A percentile compares a stretch with the other conserved stretches of the same genome.
Evolutionary conservation across 2,888 invertebrate genomes (phyloP).

Genomic region (Entomobrya proxima): DNA sequence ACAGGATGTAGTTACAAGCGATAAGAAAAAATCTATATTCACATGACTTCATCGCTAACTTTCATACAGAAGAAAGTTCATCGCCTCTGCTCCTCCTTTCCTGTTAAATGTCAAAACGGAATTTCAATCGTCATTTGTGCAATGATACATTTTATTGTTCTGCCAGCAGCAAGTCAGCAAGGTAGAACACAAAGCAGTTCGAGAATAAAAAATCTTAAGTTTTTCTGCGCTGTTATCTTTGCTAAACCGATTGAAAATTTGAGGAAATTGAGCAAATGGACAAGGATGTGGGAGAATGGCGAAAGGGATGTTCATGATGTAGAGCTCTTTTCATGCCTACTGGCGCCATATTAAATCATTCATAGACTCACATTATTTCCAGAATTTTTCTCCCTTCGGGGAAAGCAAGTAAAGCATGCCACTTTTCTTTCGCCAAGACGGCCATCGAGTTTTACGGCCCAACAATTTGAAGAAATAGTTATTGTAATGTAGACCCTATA

Average conservation of each 20-base stretch:
- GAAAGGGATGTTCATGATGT: not conserved
- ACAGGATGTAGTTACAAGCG: conserved; percentile 23
- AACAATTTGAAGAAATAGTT: conserved; percentile 14
- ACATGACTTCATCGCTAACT: conserved; percentile 5
- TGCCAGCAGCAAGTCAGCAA: no score
- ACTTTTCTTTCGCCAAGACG: not conserved
- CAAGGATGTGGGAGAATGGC: not conserved
- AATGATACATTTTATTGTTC: not conserved
- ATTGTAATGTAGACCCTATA: not conserved
- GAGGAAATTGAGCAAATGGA: not conserved
- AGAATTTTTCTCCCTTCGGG: not conserved
- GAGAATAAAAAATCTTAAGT: no score
- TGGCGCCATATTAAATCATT: conserved; percentile 67
- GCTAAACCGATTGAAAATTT: conserved; percentile 13
- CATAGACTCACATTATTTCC: conserved; percentile 54
- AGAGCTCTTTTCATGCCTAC: conserved; percentile 44
- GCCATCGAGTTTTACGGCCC: conserved; percentile 41
- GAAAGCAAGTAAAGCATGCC: conserved; percentile 15
- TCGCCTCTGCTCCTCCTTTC: conserved; percentile 3
- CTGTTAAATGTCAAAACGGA: conserved; percentile 2
- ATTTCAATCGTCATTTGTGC: conserved; percentile 2
- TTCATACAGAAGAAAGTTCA: conserved; percentile 24
- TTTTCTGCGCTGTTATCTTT: no score
- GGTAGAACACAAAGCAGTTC: no score
- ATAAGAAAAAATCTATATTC: conserved; percentile 31